phyloP scores from a whole-genome alignment of 2,797 vertebrate genomes.

The Danio albolineatus region DNA sequence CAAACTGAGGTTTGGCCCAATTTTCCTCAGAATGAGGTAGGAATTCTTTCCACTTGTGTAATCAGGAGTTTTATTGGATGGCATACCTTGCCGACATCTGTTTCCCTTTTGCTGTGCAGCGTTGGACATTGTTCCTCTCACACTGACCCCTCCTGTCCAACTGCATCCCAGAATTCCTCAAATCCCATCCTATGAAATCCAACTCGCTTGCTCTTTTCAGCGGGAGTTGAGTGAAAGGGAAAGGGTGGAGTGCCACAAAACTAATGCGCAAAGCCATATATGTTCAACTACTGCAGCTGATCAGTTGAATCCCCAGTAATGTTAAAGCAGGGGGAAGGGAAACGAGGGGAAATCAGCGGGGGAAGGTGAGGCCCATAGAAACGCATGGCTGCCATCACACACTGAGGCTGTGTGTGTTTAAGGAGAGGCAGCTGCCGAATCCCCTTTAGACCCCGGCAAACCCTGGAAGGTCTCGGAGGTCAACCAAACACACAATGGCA shows the following conservation, averaged over 20 bases:
- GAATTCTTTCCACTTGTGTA: slow-evolving; percentile 52
- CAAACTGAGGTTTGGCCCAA: not conserved
- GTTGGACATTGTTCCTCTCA: slow-evolving; percentile 37
- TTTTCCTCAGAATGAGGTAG: slow-evolving; percentile 33
- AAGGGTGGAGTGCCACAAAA: slow-evolving; percentile 39
- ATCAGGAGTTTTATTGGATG: slow-evolving; percentile 55
- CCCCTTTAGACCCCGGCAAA: slow-evolving; percentile 49
- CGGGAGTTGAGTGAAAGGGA: slow-evolving; percentile 41
- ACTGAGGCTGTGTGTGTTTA: slow-evolving; percentile 54
- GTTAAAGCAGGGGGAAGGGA: slow-evolving; percentile 5
- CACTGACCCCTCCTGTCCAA: slow-evolving; percentile 32
- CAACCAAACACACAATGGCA: slow-evolving; percentile 47
- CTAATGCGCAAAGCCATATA: slow-evolving; percentile 17
- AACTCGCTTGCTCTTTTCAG: slow-evolving; percentile 3
- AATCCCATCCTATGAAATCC: slow-evolving; percentile 12
- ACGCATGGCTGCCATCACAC: slow-evolving; percentile 59
- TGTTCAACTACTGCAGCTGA: slow-evolving; percentile 26
- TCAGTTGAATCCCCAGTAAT: slow-evolving; percentile 9
- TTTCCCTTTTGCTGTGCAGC: slow-evolving; percentile 48
- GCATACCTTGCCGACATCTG: slow-evolving; percentile 58
- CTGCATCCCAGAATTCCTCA: slow-evolving; percentile 31
- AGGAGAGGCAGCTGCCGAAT: slow-evolving; percentile 51
- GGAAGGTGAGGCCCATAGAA: slow-evolving; percentile 45
- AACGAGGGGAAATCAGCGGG: slow-evolving; percentile 9
- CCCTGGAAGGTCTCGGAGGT: slow-evolving; percentile 44